Percentiles rank a stretch among this genome's conserved stretches.
Conservation (phyloP, 2,888 invertebrate genomes). For the Ecliptopera silaceata region DNA sequence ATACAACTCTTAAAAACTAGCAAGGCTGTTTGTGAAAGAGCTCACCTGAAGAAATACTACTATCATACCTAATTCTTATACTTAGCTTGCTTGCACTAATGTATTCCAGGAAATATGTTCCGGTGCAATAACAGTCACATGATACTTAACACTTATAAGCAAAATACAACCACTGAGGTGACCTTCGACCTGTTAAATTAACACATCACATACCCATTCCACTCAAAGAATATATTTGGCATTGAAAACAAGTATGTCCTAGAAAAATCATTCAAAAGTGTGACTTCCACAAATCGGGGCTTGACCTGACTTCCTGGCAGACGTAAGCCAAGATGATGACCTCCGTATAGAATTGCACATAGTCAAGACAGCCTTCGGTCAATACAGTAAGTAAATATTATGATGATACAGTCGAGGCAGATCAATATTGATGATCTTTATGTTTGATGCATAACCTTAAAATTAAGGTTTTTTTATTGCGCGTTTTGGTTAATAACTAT, state of each 20-base stretch:
- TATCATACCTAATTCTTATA: too few relatives aligned
- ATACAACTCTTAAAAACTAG: too few relatives aligned
- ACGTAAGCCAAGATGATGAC: slow-evolving; percentile 6
- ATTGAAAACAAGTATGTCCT: neutral
- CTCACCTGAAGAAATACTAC: too few relatives aligned
- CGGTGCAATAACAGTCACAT: too few relatives aligned
- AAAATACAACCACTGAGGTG: too few relatives aligned
- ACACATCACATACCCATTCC: neutral
- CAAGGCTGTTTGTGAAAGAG: too few relatives aligned
- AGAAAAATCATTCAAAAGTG: neutral
- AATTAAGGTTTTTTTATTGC: slow-evolving; percentile 9
- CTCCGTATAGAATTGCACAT: slow-evolving; percentile 30
- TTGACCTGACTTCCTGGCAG: slow-evolving; percentile 14
- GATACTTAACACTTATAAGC: too few relatives aligned
- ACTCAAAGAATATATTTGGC: neutral
- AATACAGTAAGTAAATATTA: slow-evolving; percentile 35
- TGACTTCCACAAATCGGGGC: neutral
- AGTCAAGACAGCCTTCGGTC: slow-evolving; percentile 41
- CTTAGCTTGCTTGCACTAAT: too few relatives aligned
- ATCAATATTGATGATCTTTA: slow-evolving; percentile 36
- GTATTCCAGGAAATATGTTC: too few relatives aligned
- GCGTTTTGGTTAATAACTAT: slow-evolving; percentile 1
- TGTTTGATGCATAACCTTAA: slow-evolving; percentile 31
- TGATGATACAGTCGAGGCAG: slow-evolving; percentile 21
- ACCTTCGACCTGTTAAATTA: neutral